phyloP scores from a whole-genome alignment of 2,113 vertebrate genomes.

The Sus scrofa region DNA sequence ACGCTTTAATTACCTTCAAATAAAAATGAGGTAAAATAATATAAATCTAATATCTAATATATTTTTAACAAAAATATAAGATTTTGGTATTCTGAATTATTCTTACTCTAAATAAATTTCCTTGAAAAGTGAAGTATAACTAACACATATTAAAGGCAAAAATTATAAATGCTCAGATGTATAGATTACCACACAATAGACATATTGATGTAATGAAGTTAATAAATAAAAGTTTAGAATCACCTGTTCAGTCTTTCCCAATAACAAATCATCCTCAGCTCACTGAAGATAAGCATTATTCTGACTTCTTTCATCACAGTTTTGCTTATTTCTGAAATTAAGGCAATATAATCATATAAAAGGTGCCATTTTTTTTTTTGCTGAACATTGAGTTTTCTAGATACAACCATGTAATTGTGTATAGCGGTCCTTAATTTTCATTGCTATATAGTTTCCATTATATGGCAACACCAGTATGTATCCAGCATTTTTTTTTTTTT shows the following conservation, averaged over 20 bases:
- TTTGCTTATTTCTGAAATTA: not conserved
- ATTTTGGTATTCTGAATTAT: not conserved
- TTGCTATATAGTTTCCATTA: not conserved
- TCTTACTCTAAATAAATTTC: not conserved
- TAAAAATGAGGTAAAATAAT: not conserved
- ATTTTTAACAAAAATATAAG: not conserved
- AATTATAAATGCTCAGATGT: not conserved
- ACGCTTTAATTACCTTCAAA: not conserved
- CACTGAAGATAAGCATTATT: not conserved
- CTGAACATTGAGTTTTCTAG: not conserved
- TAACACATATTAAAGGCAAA: not conserved
- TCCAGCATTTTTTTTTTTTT: conserved; percentile 20
- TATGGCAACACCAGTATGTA: not conserved
- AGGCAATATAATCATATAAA: not conserved
- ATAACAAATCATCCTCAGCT: not conserved
- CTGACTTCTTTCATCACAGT: not conserved
- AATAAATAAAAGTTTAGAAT: not conserved
- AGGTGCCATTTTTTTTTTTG: not conserved
- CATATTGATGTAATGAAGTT: not conserved
- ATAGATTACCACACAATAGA: not conserved
- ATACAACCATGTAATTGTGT: not conserved
- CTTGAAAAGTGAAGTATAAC: not conserved
- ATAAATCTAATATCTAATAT: not conserved
- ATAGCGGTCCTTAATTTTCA: not conserved
- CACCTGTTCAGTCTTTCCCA: not conserved